These are phyloP conservation scores for Cottoperca gobio DNA, from an alignment of 2,797 vertebrate genomes.

Conservation along the genomic window DNA sequence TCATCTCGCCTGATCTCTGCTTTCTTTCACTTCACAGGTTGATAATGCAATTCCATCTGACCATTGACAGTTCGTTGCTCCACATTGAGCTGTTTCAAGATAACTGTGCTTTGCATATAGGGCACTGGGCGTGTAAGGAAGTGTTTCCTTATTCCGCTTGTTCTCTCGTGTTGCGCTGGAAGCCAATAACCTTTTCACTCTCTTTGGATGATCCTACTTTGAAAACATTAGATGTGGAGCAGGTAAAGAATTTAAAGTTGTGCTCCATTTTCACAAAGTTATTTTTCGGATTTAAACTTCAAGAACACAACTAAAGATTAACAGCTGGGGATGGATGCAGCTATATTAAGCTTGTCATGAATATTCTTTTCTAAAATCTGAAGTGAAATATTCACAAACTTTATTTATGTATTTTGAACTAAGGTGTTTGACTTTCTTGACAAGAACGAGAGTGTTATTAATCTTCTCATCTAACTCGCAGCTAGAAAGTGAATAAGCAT, in stretches of 20 bases:
- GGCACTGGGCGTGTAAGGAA: not conserved
- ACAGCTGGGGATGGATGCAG: not conserved
- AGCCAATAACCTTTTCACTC: conserved; percentile 19
- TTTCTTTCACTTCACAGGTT: conserved; percentile 31
- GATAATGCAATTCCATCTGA: conserved; percentile 26
- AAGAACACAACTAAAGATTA: not conserved
- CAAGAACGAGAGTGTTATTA: not conserved
- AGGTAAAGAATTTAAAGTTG: conserved; percentile 15
- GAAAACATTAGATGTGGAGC: not conserved
- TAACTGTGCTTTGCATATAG: conserved; percentile 11
- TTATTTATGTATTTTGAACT: too few relatives aligned
- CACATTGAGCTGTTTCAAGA: conserved; percentile 27
- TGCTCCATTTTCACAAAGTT: conserved; percentile 15
- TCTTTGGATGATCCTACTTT: conserved; percentile 34
- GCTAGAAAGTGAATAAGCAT: not conserved
- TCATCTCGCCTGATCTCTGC: conserved; percentile 27
- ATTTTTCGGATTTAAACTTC: not conserved
- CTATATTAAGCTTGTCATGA: too few relatives aligned
- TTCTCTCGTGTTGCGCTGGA: not conserved
- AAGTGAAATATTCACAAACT: not conserved
- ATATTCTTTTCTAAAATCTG: not conserved
- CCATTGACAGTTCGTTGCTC: conserved; percentile 24
- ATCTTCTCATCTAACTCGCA: not conserved
- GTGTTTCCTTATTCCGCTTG: not conserved
- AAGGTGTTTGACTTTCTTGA: too few relatives aligned